Evolutionary conservation across 2,113 vertebrate species (phyloP), one percentile per base, ranked within the genome.

Genomic region (Cyphomyrus plagiostoma): DNA sequence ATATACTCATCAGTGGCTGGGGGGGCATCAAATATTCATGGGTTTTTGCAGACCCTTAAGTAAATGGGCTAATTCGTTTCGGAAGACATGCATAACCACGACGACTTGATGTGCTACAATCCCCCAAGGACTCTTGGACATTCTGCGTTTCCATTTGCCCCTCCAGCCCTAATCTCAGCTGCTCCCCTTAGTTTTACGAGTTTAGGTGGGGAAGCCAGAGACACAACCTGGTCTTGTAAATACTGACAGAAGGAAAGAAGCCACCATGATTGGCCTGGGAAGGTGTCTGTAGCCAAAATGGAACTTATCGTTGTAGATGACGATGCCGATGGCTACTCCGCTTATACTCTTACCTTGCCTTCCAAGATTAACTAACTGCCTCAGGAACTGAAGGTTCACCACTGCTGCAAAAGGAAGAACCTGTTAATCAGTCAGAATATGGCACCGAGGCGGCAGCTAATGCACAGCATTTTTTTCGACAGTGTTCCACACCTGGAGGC

Each of bases 11-110:
- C 90, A 89, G 91, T 92, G 82, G 94, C 88, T 89, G 87, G 91
- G 91, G 62, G 89, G 74, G 82, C 92, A 96, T 96, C 93, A 96
- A 95, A 96, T 95, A 96, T 96, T 95, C 94, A 96, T 95, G 94
- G 92, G 92, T 89, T 91, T 88, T 93, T 93, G 94, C 93, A 92
- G 93, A 93, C 95, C 95, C 95, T 94, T 94, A 95, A 96, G 95
- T 94, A 95, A 96, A 96, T 93, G 91, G 93, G 94, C 94, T 95
- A 96, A 95, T 96, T 96, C 95, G 95, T 95, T 94, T 94, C 92
- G 94, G 94, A 94, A 94, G 94, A 94, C 90, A 90, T 91, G 92
- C 93, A 92, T 95, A 95, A 94, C 95, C 95, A 93, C 93, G 93
- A 93, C 46, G 90, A 77, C 89, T 89, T 89, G 95, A 95, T 95